Evolutionary conservation across 2,888 invertebrate genomes (phyloP), one percentile per base, ranked within the genome.

Genomic region (Meandrusa payeni): DNA sequence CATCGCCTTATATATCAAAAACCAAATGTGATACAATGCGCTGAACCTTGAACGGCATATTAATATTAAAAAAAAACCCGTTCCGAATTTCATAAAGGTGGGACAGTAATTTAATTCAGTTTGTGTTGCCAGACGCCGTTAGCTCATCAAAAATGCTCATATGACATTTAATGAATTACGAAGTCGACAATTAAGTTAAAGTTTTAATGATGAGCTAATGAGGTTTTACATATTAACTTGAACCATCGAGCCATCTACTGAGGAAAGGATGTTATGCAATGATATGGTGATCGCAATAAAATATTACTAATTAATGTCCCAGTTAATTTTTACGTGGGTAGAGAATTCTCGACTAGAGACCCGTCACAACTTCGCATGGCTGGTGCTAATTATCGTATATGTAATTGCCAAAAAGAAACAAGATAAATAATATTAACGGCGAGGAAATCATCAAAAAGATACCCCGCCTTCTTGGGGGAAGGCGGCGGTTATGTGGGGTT

Each of bases 81-180:
- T 59, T 65, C 47, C 64, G 51, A 64, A 76, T 79, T 79, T 74
- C 73, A 76, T 65, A 74, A 68, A 75, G 66, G 69, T 59, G 48
- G 53, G 53, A 45, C 60, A 46, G 57, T 68, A 64, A 66, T 73
- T 72, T 62, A 60, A 76, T 78, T 75, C 76, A 67, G 47, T 50
- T 49, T 56, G 62, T 70, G 78, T 69, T 66, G 61, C 51, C 64
- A 52, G 59, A 62, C 58, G 64, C 76, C 72, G 77, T 81, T 80
- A 72, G 67, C 66, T 61, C 70, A 76, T 76, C 59, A 57, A 64
- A 61, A 61, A 66, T 71, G 66, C 69, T 75, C 68, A 50, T 66
- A 69, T 75, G 72, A 67, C 74, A 78, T 78, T 74, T 70, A 69
- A 71, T 74, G 54, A 59, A 63, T 71, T 72, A 61, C 70, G 64